A percentile compares a stretch with the other conserved stretches of the same genome.
Evolutionary conservation across 1,140 invertebrate species (phyloP).

Genomic region (Zaprionus vittiger): DNA sequence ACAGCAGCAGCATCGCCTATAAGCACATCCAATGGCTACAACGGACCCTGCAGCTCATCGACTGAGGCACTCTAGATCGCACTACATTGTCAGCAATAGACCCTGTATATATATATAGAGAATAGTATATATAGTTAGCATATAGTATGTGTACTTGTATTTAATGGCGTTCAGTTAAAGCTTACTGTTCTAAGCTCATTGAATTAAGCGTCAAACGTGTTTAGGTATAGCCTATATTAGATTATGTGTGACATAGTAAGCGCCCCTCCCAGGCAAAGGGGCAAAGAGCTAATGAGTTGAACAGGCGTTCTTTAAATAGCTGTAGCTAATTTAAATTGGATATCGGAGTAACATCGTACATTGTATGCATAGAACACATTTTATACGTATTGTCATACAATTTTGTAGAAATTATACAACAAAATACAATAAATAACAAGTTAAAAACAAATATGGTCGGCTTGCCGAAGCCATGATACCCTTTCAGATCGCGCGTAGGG

Average conservation of each 20-base stretch:
- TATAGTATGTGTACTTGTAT: slow-evolving; percentile 25
- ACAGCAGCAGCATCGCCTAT: slow-evolving; percentile 30
- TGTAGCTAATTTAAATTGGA: slow-evolving; percentile 10
- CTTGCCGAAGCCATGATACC: background rate
- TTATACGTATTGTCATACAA: slow-evolving; percentile 74
- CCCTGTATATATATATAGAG: slow-evolving; percentile 10
- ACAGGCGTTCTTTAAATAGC: slow-evolving; percentile 18
- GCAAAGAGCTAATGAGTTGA: slow-evolving; percentile 43
- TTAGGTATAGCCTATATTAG: slow-evolving; percentile 67
- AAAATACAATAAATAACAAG: slow-evolving; percentile 5
- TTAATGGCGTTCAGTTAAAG: slow-evolving; percentile 43
- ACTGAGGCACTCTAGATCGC: slow-evolving; percentile 75
- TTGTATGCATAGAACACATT: slow-evolving; percentile 66
- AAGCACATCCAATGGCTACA: slow-evolving; percentile 58
- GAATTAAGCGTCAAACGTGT: slow-evolving; percentile 78
- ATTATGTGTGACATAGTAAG: slow-evolving; percentile 82
- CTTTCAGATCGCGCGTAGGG: background rate
- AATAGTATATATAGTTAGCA: background rate
- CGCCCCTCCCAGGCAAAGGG: slow-evolving; percentile 14
- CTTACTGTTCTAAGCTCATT: slow-evolving; percentile 58
- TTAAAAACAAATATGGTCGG: background rate
- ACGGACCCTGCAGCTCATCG: slow-evolving; percentile 82
- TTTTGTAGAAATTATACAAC: slow-evolving; percentile 74
- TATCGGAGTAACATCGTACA: slow-evolving; percentile 40
- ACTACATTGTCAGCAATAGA: slow-evolving; percentile 26